Base-by-base conservation (phyloP, 1,140 invertebrate species). In the Drosophila serrata region DNA sequence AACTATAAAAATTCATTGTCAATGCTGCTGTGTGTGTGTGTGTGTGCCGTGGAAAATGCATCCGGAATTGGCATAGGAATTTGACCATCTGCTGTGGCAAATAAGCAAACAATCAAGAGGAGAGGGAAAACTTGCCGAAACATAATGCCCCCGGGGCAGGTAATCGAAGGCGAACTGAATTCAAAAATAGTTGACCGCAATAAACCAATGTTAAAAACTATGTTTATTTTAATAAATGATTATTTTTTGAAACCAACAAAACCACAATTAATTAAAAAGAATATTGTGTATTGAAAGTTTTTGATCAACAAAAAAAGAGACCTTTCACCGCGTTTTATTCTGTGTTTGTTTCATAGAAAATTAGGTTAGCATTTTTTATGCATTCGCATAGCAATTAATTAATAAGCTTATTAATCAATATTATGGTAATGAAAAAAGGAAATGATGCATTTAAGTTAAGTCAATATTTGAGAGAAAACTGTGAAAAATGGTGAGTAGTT, bases 31-130 rank as follows among this genome's bases (percentile, higher is more conserved):
- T 29, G 65, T 40, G 19, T 22, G 39, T 45, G 43, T 43, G 19
- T 45, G 43, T 46, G 65, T 17, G 39, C 35, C 17, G 35, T 42
- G 39, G 69, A 37, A 33, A 62, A 67, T 42, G 67, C 49, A 61
- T 59, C 31, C 51, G 40, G 24, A 19, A 64, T 48, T 48, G 64
- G 57, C 63, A 49, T 62, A 64, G 72, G 75, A 84, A 84, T 88
- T 87, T 80, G 69, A 65, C 76, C 82, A 87, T 84, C 84, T 87
- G 82, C 60, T 77, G 67, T 51, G 19, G 43, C 40, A 67, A 76
- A 62, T 58, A 61, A 53, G 56, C 69, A 87, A 79, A 82, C 55
- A 86, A 31, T 49, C 63, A 81, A 40, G 57, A 27, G 56, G 57
- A 27, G 56, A 49, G 42, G n/a, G n/a, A n/a, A 37, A 2, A 37